Base-by-base conservation (phyloP, 2,113 vertebrate genomes). In the Piprites chloris region DNA sequence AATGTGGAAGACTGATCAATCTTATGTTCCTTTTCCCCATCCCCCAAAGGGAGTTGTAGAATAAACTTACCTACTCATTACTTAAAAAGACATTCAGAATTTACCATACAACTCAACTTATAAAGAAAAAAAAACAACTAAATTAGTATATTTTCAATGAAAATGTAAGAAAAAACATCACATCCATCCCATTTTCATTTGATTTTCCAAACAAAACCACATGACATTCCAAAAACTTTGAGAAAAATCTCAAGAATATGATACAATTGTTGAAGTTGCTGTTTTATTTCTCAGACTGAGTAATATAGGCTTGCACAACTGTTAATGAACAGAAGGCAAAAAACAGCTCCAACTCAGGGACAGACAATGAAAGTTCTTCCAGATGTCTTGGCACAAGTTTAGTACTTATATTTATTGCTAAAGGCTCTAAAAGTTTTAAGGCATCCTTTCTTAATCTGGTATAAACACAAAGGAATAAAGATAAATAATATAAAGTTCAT, bases 121-220 rank as follows among this genome's bases (percentile, higher is more conserved):
- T 4, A 53, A 49, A 62, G 3, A 11, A 56, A 67, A 41, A 46
- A 58, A 69, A 15, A 0, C 8, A 30, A 18, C 15, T 18, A 13
- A 32, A 46, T 13, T 6, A 50, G 10, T 19, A 26, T 2, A 5
- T 9, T 79, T 63, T 6, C 26, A 55, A 42, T 13, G 4, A 26
- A 87, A 85, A 50, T 2, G 2, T 39, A 35, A 50, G 16, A 61
- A 67, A 67, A 35, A 39, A 30, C 16, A 41, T 3, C 7, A 58
- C 19, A 68, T 41, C 19, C 30, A 85, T 17, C 3, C 14, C 9
- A 37, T 63, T 63, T 1, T 5, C 2, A n/a, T 55, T 61, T 23
- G n/a, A 3, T 41, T 89, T 88, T 56, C 9, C 3, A 52, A 86
- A 63, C 1, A 69, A 46, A 58, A 14, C 0, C 2, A 0, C 3